Evolutionary conservation across 2,113 vertebrate genomes (phyloP), one percentile per base, ranked within the genome.

Genomic region (Ploceus nigricollis): DNA sequence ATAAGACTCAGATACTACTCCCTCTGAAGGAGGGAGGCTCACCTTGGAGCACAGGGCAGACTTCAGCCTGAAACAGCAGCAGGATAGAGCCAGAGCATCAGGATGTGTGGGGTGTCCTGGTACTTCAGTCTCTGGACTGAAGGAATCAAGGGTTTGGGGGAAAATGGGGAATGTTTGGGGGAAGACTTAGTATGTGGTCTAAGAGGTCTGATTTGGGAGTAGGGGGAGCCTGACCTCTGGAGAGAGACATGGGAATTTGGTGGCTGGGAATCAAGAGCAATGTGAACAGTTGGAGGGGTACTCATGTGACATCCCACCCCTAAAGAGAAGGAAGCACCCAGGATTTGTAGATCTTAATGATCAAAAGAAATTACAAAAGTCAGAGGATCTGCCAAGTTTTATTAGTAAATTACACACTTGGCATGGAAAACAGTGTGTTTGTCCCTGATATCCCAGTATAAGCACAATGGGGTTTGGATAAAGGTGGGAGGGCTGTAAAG

Each of bases 231-330:
- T 40, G 19, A 11, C 7, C 4, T 66, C 53, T 69, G 53, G 39
- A 58, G 51, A 50, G 50, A 63, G 24, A 15, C 1, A 0, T 63
- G 37, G 44, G 31, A 50, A 44, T 65, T 44, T 65, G 15, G 15
- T 57, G 28, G 4, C 25, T 60, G 65, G 60, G 45, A 58, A 17
- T 30, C 0, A 1, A 18, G 37, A 47, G n/a, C 39, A 15, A 0
- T 18, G 10, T 12, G 11, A 54, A 25, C 39, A 56, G 53, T 6
- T 54, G 44, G 37, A 50, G 20, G 2, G 18, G 7, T 45, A 9
- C 10, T 45, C 33, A 11, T 60, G 30, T 82, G 70, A 53, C 7
- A 4, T 69, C 54, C 17, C 40, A 68, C 4, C 9, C 14, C 6
- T 6, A n/a, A 68, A 16, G 45, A 30, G 39, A 22, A 8, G 54